Percentiles rank a stretch among this genome's conserved stretches.
phyloP scores from a whole-genome alignment of 2,113 vertebrate species.

The Sporophila hypoxantha region DNA sequence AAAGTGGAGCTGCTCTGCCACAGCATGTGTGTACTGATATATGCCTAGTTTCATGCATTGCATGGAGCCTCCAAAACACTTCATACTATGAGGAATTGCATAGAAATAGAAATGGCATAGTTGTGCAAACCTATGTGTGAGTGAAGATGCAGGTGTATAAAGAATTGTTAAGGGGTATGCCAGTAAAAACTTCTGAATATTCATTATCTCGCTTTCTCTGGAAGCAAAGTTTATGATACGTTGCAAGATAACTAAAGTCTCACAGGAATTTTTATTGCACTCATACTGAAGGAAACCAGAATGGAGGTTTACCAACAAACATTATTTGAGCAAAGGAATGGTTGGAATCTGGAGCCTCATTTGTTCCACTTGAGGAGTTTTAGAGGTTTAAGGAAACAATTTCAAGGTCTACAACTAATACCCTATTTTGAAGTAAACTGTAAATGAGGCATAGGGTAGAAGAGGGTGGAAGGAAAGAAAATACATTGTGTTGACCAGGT shows the following conservation, averaged over 20 bases:
- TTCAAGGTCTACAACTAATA: background rate
- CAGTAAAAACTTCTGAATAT: background rate
- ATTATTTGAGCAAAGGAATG: background rate
- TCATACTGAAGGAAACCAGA: background rate
- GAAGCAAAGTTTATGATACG: background rate
- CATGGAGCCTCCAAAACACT: background rate
- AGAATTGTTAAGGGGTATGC: background rate
- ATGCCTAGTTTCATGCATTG: background rate
- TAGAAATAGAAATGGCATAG: background rate
- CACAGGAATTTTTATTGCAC: background rate
- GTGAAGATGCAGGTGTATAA: background rate
- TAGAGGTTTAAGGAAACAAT: background rate
- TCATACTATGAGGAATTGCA: background rate
- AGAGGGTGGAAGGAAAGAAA: background rate
- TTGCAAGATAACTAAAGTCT: background rate
- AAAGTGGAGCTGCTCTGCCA: background rate
- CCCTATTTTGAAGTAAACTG: background rate
- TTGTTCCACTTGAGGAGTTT: slow-evolving; percentile 11
- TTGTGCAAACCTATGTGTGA: background rate
- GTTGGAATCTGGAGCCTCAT: background rate
- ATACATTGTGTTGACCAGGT: background rate
- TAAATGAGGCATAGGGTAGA: background rate
- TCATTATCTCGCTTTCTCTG: background rate
- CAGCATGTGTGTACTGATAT: rapidly evolving
- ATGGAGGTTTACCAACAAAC: slow-evolving; percentile 4